Conservation (phyloP, 1,140 invertebrate genomes). For the Heliconius hewitsoni region DNA sequence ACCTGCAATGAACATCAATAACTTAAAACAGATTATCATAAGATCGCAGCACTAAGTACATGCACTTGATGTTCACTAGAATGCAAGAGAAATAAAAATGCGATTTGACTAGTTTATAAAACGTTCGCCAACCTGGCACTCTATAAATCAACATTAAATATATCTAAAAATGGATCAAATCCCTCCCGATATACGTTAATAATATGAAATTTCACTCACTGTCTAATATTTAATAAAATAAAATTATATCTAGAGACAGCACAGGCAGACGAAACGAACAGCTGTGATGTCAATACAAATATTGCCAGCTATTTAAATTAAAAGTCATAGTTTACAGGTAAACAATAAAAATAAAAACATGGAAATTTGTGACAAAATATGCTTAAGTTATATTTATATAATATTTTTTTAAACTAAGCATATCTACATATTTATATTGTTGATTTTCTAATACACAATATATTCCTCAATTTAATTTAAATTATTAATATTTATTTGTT, state of each 20-base stretch:
- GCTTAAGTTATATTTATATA: background rate
- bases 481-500: too few species aligned
- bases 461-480: background rate
- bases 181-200: constrained; percentile 49
- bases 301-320: constrained; percentile 50
- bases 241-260: constrained; percentile 62
- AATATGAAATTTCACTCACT: constrained; percentile 71
- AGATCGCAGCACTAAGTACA: constrained; percentile 52
- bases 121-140: constrained; percentile 56
- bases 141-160: constrained; percentile 48
- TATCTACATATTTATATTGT: too few species aligned
- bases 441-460: background rate
- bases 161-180: constrained; percentile 43
- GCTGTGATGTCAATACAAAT: constrained; percentile 77
- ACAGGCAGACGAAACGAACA: constrained; percentile 75
- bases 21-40: constrained; percentile 51
- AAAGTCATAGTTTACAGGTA: constrained; percentile 1
- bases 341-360: background rate
- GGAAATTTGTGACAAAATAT: too few species aligned
- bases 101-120: constrained; percentile 65
- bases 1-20: constrained; percentile 62
- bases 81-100: constrained; percentile 69
- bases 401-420: background rate
- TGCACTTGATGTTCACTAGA: constrained; percentile 68
- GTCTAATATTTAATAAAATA: constrained; percentile 71